These are phyloP conservation scores for Helobdella robusta DNA, from an alignment of 2,888 invertebrate species.

Conservation along the genomic window DNA sequence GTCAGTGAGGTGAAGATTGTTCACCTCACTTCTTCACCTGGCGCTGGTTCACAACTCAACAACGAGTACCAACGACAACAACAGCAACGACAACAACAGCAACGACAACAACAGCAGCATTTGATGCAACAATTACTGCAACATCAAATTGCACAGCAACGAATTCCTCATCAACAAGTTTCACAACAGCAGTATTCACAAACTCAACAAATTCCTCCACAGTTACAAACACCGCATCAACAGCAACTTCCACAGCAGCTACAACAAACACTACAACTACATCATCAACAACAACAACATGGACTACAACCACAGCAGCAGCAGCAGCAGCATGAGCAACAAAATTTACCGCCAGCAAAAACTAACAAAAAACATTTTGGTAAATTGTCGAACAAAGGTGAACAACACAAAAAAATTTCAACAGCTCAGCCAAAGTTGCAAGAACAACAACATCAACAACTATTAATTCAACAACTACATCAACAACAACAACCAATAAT, in stretches of 20 bases:
- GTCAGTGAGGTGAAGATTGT: too few species aligned
- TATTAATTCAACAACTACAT: not conserved
- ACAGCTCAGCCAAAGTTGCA: not conserved
- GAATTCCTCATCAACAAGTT: not conserved
- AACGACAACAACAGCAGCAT: not conserved
- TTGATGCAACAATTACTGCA: not conserved
- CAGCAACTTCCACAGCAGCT: not conserved
- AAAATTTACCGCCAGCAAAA: not conserved
- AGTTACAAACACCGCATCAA: not conserved
- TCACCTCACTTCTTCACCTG: too few species aligned
- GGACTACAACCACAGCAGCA: not conserved
- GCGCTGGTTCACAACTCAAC: too few species aligned
- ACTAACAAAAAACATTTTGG: not conserved
- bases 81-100: constrained; percentile 16
- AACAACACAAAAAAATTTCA: not conserved
- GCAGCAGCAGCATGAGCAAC: constrained; percentile 4
- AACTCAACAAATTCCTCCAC: not conserved
- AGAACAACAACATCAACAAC: not conserved
- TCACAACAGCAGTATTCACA: not conserved
- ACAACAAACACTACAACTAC: not conserved
- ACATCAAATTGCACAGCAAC: not conserved
- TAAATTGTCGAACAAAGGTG: not conserved
- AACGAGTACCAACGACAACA: too few species aligned
- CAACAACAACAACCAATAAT: not conserved
- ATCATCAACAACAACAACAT: not conserved